Base-by-base conservation (phyloP, 2,797 vertebrate species). In the Leuciscus waleckii region DNA sequence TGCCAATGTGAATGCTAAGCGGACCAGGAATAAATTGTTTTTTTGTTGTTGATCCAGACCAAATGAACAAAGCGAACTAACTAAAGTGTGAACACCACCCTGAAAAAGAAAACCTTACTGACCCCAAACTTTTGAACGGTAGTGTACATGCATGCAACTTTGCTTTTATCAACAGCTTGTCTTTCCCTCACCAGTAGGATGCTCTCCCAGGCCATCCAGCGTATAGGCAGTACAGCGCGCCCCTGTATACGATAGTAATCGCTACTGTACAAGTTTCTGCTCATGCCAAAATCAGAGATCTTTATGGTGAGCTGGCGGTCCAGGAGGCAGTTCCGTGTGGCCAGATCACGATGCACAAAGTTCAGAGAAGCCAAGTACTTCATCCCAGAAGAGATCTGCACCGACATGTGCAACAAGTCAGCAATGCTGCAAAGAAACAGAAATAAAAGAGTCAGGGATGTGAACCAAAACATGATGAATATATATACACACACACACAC, bases 141-240 rank as follows among this genome's bases (percentile, higher is more conserved):
- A 29, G 26, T 63, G n/a, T 29, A 63, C 26, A 63, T 2, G 58
- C 58, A 61, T 61, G 61, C 26, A 16, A 5, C 61, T 63, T 29
- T 63, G 61, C 61, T 41, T 49, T 46, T 43, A 73, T n/a, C 63
- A 63, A 70, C 75, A 51, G 90, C 32, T 14, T 37, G 14, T 21
- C 1, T 46, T 26, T 23, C 37, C 21, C 93, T 86, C 89, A 95
- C 94, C 91, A 94, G 86, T 21, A 95, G 90, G 51, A 95, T 94
- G 69, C 94, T 95, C 81, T 95, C 94, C 94, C 94, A 95, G 68
- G 94, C 93, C 94, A 95, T 94, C 94, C 94, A 95, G 67, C 94
- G 93, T 46, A 95, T 95, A 0, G 94, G 94, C 87, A 95, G 89
- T 49, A 94, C 94, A 0, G 94, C 94, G 0, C 94, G 88, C 51